A percentile compares a stretch with the other conserved stretches of the same genome.
phyloP scores from a whole-genome alignment of 2,797 vertebrate species.

The Podarcis lilfordi region DNA sequence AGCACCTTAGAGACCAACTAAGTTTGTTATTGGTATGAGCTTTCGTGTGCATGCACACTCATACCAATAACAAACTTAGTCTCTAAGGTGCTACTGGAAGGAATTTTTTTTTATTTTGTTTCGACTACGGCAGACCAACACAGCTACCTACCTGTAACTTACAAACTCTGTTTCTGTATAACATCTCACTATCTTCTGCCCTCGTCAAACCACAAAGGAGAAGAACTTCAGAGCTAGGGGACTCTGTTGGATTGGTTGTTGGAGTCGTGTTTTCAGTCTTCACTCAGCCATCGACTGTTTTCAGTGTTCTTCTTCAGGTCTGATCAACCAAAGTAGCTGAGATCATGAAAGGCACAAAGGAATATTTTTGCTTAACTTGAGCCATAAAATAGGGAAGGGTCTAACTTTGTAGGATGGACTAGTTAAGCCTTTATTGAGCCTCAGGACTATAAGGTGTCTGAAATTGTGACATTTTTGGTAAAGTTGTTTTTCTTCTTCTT shows the following conservation, averaged over 20 bases:
- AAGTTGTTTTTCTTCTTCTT: slow-evolving; percentile 41
- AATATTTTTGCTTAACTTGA: background rate
- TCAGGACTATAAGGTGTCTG: background rate
- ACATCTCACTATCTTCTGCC: background rate
- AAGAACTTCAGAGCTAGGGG: background rate
- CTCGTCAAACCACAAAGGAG: background rate
- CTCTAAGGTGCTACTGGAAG: too few species aligned
- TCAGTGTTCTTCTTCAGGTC: background rate
- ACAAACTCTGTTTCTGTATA: background rate
- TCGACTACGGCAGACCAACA: too few species aligned
- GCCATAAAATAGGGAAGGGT: background rate
- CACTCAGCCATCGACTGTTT: background rate
- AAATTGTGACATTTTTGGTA: background rate
- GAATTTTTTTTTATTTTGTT: too few species aligned
- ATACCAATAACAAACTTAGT: too few species aligned
- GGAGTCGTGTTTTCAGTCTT: background rate
- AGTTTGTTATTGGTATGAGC: too few species aligned
- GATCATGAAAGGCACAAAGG: background rate
- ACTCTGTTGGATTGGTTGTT: background rate
- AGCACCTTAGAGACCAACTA: too few species aligned
- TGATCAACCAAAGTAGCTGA: background rate
- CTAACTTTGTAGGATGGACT: background rate
- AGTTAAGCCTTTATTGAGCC: background rate
- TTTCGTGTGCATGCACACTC: too few species aligned
- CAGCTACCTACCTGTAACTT: background rate